Base-by-base conservation (phyloP, 2,797 vertebrate species). In the Pangasius macronema region DNA sequence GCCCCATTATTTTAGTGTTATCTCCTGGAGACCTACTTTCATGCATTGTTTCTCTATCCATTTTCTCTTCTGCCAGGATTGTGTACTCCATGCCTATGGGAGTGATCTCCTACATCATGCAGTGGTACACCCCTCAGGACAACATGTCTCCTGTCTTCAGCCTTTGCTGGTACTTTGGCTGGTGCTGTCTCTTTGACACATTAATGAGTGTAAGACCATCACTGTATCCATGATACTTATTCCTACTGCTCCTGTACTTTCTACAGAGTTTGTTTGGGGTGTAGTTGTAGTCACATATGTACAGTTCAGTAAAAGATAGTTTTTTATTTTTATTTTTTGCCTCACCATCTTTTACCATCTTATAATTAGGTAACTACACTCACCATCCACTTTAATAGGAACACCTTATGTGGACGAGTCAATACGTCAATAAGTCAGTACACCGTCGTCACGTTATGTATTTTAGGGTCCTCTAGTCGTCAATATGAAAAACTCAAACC, bases 101-200 rank as follows among this genome's bases (percentile, higher is more conserved):
- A 30, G 90, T 95, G n/a, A 51, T 93, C n/a, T 91, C 88, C 84
- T 94, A 93, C 83, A 72, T 92, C 16, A 18, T 94, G 93, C 82
- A 93, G 68, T 94, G 94, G 95, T 92, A 88, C 88, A 92, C 88
- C 7, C 93, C 94, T 30, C 87, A 90, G 0, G 82, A 92, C 82
- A 87, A 82, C 85, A 93, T 90, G 90, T 86, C 91, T 0, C 0
- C 85, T 70, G 57, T 86, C 53, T 91, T 91, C 89, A 94, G 93
- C 89, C 94, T 95, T 92, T 88, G 91, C 90, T 94, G 95, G 94
- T 93, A 94, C 90, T 91, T 95, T 87, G 55, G 67, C 86, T 95
- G 76, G 89, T 94, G 92, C 90, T 93, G 94, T 90, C 87, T 93
- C 73, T 95, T 95, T 92, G 94, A 95, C 90, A 91, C 91, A 42